phyloP scores from a whole-genome alignment of 2,888 invertebrate species.

The Drosophila anomelani region DNA sequence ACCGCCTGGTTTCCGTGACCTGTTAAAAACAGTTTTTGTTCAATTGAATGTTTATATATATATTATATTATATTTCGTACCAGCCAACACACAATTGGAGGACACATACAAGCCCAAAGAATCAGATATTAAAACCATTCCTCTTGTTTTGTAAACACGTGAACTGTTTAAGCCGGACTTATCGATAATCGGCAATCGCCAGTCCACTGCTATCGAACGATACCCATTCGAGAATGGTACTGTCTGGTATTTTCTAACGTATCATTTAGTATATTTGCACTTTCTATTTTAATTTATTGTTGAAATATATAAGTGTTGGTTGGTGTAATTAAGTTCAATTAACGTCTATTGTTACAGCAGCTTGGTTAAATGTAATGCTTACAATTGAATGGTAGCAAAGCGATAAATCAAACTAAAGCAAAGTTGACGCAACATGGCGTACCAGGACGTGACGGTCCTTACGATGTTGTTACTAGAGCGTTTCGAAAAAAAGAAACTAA shows the following conservation, averaged over 20 bases:
- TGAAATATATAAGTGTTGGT: slow-evolving; percentile 17
- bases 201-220: neutral
- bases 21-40: neutral
- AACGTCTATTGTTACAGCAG: slow-evolving; percentile 32
- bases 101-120: slow-evolving; percentile 41
- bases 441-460: neutral
- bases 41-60: neutral
- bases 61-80: slow-evolving; percentile 21
- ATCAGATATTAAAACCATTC: slow-evolving; percentile 46
- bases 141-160: slow-evolving; percentile 15
- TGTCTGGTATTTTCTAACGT: too few relatives aligned
- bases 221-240: neutral
- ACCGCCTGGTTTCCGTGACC: slow-evolving; percentile 59
- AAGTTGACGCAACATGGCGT: slow-evolving; percentile 2
- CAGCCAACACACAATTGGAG: slow-evolving; percentile 29
- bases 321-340: slow-evolving; percentile 32
- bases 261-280: too few relatives aligned
- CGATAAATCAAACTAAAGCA: slow-evolving; percentile 27
- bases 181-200: neutral
- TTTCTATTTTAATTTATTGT: slow-evolving; percentile 30
- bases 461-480: neutral
- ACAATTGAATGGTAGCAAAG: slow-evolving; percentile 30
- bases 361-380: slow-evolving; percentile 31
- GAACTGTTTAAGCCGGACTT: neutral
- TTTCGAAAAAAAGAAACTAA: slow-evolving; percentile 1